phyloP scores from a whole-genome alignment of 2,797 vertebrate genomes.

The Pampus argenteus region DNA sequence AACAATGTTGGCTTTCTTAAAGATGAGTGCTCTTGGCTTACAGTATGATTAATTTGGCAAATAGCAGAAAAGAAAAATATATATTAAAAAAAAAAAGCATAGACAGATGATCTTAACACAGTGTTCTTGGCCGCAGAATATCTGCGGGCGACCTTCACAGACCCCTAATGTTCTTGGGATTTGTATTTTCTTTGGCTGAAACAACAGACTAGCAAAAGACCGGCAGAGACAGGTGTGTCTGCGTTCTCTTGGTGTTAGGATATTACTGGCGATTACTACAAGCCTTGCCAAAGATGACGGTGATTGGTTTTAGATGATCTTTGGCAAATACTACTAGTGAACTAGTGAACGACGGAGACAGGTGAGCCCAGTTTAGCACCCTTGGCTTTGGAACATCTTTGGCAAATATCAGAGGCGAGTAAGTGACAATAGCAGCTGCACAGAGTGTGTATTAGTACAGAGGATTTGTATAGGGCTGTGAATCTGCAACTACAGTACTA shows the following conservation, averaged over 20 bases:
- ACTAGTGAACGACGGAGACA: slow-evolving; percentile 73
- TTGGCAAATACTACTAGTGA: slow-evolving; percentile 70
- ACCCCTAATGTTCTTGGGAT: slow-evolving; percentile 48
- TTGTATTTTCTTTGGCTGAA: slow-evolving; percentile 70
- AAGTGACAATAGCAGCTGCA: slow-evolving; percentile 78
- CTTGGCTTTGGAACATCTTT: slow-evolving; percentile 67
- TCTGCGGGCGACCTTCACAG: slow-evolving; percentile 33
- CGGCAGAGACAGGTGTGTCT: slow-evolving; percentile 69
- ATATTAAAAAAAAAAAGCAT: slow-evolving; percentile 26
- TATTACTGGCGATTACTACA: slow-evolving; percentile 55
- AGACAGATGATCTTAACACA: slow-evolving; percentile 63
- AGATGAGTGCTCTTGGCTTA: slow-evolving; percentile 60
- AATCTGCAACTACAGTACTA: slow-evolving; percentile 34
- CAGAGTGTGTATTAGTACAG: slow-evolving; percentile 34
- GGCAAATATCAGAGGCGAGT: slow-evolving; percentile 65
- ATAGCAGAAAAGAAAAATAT: slow-evolving; percentile 25
- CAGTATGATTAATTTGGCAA: slow-evolving; percentile 61
- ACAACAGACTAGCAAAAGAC: slow-evolving; percentile 43
- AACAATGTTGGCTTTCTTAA: slow-evolving; percentile 37
- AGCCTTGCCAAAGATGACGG: slow-evolving; percentile 49
- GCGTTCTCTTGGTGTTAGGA: slow-evolving; percentile 68
- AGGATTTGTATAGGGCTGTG: slow-evolving; percentile 36
- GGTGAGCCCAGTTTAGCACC: slow-evolving; percentile 65
- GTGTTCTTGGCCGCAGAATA: slow-evolving; percentile 50
- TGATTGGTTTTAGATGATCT: slow-evolving; percentile 66